Percentiles rank a stretch among this genome's conserved stretches.
These are phyloP conservation scores for Thunnus albacares DNA, from an alignment of 2,797 vertebrate species.

Conservation along the genomic window DNA sequence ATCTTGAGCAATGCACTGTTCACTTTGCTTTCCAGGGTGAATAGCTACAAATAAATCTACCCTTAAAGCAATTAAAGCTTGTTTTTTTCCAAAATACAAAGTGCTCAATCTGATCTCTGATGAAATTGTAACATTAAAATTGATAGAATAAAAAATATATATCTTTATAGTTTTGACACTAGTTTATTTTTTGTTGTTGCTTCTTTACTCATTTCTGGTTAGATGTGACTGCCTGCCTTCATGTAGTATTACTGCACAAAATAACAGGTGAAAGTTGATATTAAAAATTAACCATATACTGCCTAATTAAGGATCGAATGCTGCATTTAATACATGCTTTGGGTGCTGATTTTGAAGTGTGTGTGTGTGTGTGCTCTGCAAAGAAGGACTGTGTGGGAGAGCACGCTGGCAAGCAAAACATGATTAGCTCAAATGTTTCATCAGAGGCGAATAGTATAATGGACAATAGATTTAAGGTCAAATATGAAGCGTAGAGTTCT, in stretches of 20 bases:
- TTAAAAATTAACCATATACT: conserved; percentile 3
- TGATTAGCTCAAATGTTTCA: conserved; percentile 40
- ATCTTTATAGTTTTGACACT: background rate
- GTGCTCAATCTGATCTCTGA: background rate
- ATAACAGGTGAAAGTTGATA: background rate
- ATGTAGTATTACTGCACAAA: background rate
- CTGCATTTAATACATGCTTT: background rate
- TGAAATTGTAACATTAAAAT: background rate
- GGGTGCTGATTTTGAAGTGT: conserved; percentile 22
- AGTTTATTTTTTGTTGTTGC: too few species aligned
- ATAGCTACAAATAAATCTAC: background rate
- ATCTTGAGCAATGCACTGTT: background rate
- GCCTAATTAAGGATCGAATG: background rate
- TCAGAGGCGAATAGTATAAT: conserved; percentile 14
- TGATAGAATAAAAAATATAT: background rate
- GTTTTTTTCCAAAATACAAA: background rate
- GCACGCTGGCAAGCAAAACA: conserved; percentile 9
- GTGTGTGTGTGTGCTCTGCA: background rate
- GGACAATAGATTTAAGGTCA: background rate
- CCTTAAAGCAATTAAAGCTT: background rate
- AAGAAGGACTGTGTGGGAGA: conserved; percentile 19
- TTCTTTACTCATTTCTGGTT: too few species aligned
- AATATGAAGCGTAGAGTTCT: background rate
- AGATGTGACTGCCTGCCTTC: too few species aligned
- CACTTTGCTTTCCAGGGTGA: background rate